Evolutionary conservation across 2,797 vertebrate genomes (phyloP).

Genomic region (Xenentodon cancila): DNA sequence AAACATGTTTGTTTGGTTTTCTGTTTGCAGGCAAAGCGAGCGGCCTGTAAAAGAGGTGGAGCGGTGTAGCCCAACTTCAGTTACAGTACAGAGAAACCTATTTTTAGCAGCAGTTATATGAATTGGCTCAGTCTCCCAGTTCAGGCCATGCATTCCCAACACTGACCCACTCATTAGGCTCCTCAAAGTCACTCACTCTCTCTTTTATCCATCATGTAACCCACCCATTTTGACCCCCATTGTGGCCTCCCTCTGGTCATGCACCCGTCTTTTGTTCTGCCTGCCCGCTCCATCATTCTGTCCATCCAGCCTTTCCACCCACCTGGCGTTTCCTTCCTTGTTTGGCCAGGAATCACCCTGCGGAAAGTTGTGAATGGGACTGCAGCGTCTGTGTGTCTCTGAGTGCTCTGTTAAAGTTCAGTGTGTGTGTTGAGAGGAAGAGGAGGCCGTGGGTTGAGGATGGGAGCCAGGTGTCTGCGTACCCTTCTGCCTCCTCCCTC

Average conservation of each 20-base stretch:
- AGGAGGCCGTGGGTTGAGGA: conserved; percentile 60
- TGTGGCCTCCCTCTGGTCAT: conserved; percentile 55
- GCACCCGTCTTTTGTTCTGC: conserved; percentile 58
- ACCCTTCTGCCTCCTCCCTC: conserved; percentile 54
- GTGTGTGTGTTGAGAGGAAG: conserved; percentile 43
- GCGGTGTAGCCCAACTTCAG: conserved; percentile 48
- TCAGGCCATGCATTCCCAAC: conserved; percentile 66
- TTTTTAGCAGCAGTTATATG: conserved; percentile 83
- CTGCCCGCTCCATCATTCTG: conserved; percentile 56
- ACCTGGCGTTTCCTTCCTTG: conserved; percentile 72
- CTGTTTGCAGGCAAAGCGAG: conserved; percentile 48
- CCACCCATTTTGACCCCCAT: conserved; percentile 61
- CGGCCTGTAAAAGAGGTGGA: conserved; percentile 36
- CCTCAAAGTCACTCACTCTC: conserved; percentile 42
- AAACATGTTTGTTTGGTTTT: conserved; percentile 40
- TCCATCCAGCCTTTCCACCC: conserved; percentile 66
- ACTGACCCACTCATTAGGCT: conserved; percentile 66
- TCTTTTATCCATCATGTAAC: conserved; percentile 62
- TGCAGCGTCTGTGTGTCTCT: conserved; percentile 62
- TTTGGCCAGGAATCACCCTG: conserved; percentile 70
- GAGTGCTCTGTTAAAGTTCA: conserved; percentile 43
- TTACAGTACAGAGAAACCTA: conserved; percentile 69
- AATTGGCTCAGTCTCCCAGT: conserved; percentile 81
- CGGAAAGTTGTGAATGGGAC: conserved; percentile 66
- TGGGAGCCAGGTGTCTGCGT: conserved; percentile 67